phyloP scores from a whole-genome alignment of 2,797 vertebrate species.

The Psittacula echo region DNA sequence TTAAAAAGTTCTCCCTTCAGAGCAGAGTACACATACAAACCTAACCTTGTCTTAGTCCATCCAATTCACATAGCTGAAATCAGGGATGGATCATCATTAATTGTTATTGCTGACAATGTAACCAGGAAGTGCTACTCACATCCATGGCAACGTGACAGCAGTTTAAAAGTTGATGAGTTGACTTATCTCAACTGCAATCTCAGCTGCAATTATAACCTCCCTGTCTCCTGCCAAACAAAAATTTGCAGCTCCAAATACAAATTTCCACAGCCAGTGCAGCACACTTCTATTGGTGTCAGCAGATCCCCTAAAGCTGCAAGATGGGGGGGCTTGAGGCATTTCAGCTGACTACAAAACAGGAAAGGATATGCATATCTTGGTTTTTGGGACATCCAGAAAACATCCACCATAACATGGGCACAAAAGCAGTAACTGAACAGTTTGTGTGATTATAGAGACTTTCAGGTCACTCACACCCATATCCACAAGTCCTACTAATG shows the following conservation, averaged over 20 bases:
- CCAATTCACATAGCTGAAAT: background rate
- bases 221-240: background rate
- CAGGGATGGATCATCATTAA: background rate
- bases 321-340: background rate
- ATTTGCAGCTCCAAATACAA: background rate
- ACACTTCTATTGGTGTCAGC: background rate
- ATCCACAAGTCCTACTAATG: background rate
- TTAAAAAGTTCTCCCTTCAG: background rate
- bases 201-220: background rate
- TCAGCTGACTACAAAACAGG: background rate
- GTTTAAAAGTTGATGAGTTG: background rate
- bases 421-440: background rate
- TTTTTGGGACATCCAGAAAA: background rate
- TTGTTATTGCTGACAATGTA: background rate
- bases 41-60: background rate
- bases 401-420: background rate
- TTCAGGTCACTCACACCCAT: background rate
- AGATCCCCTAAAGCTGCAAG: background rate
- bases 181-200: background rate
- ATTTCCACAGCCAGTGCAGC: background rate
- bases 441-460: background rate
- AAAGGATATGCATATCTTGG: background rate
- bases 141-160: background rate
- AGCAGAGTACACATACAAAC: background rate
- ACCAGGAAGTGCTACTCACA: background rate